Base-by-base conservation (phyloP, 1,140 invertebrate genomes). In the Brachionus asplanchnoidis region DNA sequence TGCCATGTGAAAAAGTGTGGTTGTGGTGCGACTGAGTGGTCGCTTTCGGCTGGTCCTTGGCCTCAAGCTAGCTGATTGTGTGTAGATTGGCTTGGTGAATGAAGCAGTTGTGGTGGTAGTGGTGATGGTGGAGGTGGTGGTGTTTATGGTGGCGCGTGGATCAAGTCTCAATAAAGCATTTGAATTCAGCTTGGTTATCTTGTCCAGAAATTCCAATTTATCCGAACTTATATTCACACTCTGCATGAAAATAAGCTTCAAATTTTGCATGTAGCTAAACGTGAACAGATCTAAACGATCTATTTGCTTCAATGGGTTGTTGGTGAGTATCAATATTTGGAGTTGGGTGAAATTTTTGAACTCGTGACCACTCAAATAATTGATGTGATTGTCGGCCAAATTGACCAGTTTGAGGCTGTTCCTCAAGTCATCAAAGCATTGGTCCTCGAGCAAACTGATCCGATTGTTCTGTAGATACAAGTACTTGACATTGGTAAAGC, bases 291-390 rank as follows among this genome's bases (percentile, higher is more conserved):
- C 77, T 26, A 80, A 42, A 1, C 40, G 14, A 40, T 56, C 77
- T 32, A 80, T 65, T 65, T 80, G 77, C 32, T 65, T 56, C 9
- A 80, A 17, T 12, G 77, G 77, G 32, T 80, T 80, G 40, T 65
- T 65, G 28, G 50, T 80, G 4, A 80, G 44, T 11, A 80, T 42
- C 6, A 80, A 12, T 32, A 80, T 65, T 40, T 80, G 44, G 2
- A 80, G 20, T 26, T 32, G 23, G n/a, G 77, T 80, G 20, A 80
- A 65, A 80, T 65, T 65, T 17, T 80, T 17, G 40, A 80, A 80
- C 77, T 80, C 77, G 2, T 80, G 32, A 17, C 77, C 77, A 60
- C 26, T 80, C n/a, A 80, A 65, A 80, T 80, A 80, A 9, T 56
- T 65, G n/a, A 80, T 32, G 26, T 80, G 28, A 40, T 80, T 80